Percentiles rank a stretch among this genome's conserved stretches.
Evolutionary conservation across 2,113 vertebrate species (phyloP).

Genomic region (Cebus imitator): DNA sequence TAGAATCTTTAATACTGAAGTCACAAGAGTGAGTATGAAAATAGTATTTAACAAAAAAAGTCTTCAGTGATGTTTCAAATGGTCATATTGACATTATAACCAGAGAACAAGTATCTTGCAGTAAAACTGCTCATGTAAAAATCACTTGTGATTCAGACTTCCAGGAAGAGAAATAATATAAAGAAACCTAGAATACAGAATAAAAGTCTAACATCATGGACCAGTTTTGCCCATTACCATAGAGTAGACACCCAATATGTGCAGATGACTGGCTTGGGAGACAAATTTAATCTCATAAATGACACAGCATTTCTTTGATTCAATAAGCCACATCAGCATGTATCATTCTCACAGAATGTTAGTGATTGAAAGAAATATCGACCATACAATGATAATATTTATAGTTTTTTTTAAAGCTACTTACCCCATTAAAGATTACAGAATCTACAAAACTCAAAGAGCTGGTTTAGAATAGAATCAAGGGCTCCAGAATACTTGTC

Average conservation of each 20-base stretch:
- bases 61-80: background rate
- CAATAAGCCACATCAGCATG: background rate
- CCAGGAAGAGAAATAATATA: background rate
- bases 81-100: background rate
- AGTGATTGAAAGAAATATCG: background rate
- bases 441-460: background rate
- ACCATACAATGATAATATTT: background rate
- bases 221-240: background rate
- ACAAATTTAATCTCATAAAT: conserved; percentile 5
- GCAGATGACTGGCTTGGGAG: background rate
- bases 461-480: background rate
- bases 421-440: background rate
- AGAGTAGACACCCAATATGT: background rate
- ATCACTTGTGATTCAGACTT: background rate
- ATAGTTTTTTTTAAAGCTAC: background rate
- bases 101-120: conserved; percentile 10
- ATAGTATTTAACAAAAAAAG: background rate
- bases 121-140: background rate
- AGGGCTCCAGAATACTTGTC: background rate
- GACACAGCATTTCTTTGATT: background rate
- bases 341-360: background rate
- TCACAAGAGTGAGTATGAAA: background rate
- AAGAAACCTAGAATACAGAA: background rate
- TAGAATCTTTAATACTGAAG: background rate
- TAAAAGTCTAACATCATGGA: background rate